phyloP scores from a whole-genome alignment of 2,888 invertebrate species.

The Bombylius major region DNA sequence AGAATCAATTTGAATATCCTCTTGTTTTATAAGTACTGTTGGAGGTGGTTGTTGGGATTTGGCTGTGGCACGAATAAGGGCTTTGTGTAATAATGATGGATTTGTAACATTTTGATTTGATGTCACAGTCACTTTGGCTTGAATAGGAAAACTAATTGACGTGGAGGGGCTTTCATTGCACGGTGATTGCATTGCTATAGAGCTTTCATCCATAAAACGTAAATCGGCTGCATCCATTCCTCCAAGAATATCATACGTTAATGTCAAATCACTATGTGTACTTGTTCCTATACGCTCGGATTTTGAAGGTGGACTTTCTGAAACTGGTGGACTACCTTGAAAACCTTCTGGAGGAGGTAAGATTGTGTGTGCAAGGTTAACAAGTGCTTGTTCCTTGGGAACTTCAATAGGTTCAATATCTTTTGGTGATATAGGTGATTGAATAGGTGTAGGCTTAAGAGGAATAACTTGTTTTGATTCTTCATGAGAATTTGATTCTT shows the following conservation, averaged over 20 bases:
- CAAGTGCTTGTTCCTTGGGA: constrained; percentile 29
- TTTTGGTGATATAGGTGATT: constrained; percentile 16
- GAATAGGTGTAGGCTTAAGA: constrained; percentile 20
- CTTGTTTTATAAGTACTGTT: constrained; percentile 15
- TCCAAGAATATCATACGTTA: constrained; percentile 61
- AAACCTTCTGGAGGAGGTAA: constrained; percentile 64
- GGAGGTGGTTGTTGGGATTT: constrained; percentile 40
- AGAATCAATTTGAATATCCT: constrained; percentile 13
- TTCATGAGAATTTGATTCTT: constrained; percentile 4
- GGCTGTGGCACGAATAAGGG: constrained; percentile 54
- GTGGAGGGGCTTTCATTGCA: constrained; percentile 66
- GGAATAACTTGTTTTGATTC: constrained; percentile 18
- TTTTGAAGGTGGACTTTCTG: constrained; percentile 46
- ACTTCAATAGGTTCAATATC: constrained; percentile 32
- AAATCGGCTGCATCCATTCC: constrained; percentile 77
- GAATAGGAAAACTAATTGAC: constrained; percentile 46
- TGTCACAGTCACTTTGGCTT: constrained; percentile 48
- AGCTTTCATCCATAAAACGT: constrained; percentile 85
- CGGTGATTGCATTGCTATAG: constrained; percentile 66
- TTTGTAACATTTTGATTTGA: constrained; percentile 37
- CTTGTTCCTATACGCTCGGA: constrained; percentile 43
- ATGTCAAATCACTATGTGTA: constrained; percentile 43
- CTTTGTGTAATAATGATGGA: constrained; percentile 59
- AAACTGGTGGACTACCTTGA: constrained; percentile 51
- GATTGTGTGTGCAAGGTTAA: constrained; percentile 49